Percentiles rank a stretch among this genome's conserved stretches.
Evolutionary conservation across 2,797 vertebrate genomes (phyloP).

Genomic region (Bovichtus variegatus): DNA sequence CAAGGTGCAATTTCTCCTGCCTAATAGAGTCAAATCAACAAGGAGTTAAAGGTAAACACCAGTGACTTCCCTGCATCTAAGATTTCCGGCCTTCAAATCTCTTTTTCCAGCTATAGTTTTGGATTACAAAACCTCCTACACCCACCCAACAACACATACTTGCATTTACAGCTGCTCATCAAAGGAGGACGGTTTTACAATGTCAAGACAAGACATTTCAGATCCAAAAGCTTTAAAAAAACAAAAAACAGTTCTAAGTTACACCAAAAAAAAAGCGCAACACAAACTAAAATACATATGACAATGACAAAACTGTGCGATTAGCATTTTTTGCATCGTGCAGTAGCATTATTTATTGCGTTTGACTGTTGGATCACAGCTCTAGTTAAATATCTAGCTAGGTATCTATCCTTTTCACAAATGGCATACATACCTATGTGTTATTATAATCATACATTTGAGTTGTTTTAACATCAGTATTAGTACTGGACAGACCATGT

Average conservation of each 20-base stretch:
- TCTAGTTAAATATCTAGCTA: background rate
- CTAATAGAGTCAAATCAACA: background rate
- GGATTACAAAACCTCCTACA: background rate
- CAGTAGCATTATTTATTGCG: background rate
- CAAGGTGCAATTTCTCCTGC: too few species aligned
- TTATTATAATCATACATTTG: background rate
- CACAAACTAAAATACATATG: background rate
- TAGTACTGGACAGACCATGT: background rate
- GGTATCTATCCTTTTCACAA: background rate
- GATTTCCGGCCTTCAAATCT: background rate
- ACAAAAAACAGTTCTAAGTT: background rate
- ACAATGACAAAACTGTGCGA: background rate
- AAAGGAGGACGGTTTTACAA: background rate
- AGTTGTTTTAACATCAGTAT: background rate
- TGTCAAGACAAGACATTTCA: background rate
- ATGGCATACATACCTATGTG: background rate
- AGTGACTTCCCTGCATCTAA: background rate
- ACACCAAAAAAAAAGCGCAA: background rate
- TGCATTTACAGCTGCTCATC: constrained; percentile 13
- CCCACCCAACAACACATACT: background rate
- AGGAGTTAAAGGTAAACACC: background rate
- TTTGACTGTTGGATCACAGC: constrained; percentile 19
- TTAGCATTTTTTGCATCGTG: background rate
- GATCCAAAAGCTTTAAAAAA: background rate
- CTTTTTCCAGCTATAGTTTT: constrained; percentile 5